phyloP scores from a whole-genome alignment of 92 coral and sea anemone genomes.

The Ricordea florida region DNA sequence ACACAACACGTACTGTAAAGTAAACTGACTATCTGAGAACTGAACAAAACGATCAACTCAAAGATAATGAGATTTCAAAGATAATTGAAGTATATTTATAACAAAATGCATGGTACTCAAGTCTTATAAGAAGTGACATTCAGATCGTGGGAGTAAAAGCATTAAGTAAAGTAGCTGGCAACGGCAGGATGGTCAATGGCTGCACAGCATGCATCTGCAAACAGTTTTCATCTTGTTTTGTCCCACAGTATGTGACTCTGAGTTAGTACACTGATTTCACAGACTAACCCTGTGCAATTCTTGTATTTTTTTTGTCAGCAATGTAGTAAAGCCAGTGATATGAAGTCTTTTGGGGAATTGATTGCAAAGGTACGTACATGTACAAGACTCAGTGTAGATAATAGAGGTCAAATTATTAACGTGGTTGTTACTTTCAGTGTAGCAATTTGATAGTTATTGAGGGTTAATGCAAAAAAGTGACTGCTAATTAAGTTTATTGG shows the following conservation, averaged over 20 bases:
- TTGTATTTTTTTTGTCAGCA: not conserved
- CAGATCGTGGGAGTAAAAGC: too few species aligned
- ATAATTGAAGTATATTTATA: too few species aligned
- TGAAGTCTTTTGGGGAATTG: constrained; percentile 18
- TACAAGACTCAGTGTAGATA: too few species aligned
- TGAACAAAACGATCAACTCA: too few species aligned
- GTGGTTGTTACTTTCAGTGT: not conserved
- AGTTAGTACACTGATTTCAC: not conserved
- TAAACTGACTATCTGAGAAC: not conserved
- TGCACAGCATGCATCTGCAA: too few species aligned
- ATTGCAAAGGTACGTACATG: not conserved
- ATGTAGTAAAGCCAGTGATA: not conserved
- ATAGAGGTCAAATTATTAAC: not conserved
- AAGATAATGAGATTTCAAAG: too few species aligned
- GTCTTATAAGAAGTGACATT: too few species aligned
- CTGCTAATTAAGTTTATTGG: too few species aligned
- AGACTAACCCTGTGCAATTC: not conserved
- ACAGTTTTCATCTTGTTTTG: too few species aligned
- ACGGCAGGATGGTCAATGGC: too few species aligned
- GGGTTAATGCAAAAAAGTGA: not conserved
- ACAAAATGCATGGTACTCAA: too few species aligned
- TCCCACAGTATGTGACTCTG: not conserved
- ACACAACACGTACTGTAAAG: not conserved
- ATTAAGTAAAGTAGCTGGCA: too few species aligned
- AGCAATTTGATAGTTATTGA: not conserved